Evolutionary conservation across 2,113 vertebrate species (phyloP), one percentile per base, ranked within the genome.

Genomic region (Chamaea fasciata): DNA sequence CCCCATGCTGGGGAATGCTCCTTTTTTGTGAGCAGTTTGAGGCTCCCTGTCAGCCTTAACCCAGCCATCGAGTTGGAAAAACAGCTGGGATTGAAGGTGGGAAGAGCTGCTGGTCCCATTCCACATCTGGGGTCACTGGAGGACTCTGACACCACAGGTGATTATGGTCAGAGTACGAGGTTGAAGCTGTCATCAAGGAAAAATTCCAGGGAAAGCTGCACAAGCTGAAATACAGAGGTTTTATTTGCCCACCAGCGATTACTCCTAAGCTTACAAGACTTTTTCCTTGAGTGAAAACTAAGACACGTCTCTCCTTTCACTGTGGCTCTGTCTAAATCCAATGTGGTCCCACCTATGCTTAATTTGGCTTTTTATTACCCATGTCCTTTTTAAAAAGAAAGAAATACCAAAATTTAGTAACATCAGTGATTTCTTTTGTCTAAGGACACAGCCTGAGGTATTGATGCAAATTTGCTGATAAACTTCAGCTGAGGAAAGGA

Each of bases 1-100:
- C 7, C 6, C 4, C 2, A 0, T 50, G 22, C 62, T 80, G 49
- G 23, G 15, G 16, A 18, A 37, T 60, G 18, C n/a, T n/a, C 20
- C 2, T 23, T 81, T 80, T 73, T 31, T 83, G 7, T 37, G 52
- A 71, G 65, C 47, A 55, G 17, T 35, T 83, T 19, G 76, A 71
- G 47, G 6, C 15, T 10, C 44, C 35, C 33, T 24, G 4, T 31
- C 44, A 84, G 47, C 59, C 26, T 64, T 15, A 42, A n/a, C 15
- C 20, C n/a, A 59, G 5, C 14, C 21, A 1, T 4, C 28, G 22
- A 13, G 7, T 0, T 50, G 71, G 35, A 18, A 52, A 35, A 92
- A 7, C 19, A 79, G 76, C 76, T 65, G 62, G 49, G 15, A 19
- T 63, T 79, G 49, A 28, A 31, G 21, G 3, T 60, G 67, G 24